Conservation (phyloP, 2,888 invertebrate species). For the Limnephilus rhombicus region DNA sequence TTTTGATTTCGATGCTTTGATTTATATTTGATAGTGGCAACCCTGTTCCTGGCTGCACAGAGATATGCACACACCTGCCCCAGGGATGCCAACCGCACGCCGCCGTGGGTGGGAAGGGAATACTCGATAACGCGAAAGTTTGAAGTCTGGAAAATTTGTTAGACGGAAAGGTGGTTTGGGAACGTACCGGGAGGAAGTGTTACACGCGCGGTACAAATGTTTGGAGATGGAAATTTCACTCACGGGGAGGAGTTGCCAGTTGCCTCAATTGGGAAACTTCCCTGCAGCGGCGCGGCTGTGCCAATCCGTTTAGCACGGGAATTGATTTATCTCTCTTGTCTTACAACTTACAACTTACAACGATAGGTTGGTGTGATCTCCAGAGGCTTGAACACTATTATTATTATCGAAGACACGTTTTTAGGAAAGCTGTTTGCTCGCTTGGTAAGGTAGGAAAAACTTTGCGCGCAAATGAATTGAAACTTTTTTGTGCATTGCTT, state of each 20-base stretch:
- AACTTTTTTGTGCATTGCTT: neutral
- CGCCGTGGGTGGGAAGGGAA: slow-evolving; percentile 12
- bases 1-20: neutral
- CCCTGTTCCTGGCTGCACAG: slow-evolving; percentile 18
- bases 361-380: slow-evolving; percentile 1
- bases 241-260: slow-evolving; percentile 33
- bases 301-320: neutral
- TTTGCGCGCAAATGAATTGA: neutral
- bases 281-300: neutral
- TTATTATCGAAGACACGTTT: neutral
- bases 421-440: neutral
- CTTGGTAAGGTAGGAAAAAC: neutral
- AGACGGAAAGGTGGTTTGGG: slow-evolving; percentile 41
- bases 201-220: slow-evolving; percentile 41
- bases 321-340: slow-evolving; percentile 1
- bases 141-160: slow-evolving; percentile 54
- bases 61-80: slow-evolving; percentile 30
- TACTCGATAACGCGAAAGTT: slow-evolving; percentile 52
- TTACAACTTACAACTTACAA: neutral
- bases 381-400: neutral
- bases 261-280: neutral
- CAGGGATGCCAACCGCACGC: slow-evolving; percentile 40
- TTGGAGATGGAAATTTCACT: slow-evolving; percentile 41
- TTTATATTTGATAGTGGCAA: neutral
- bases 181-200: slow-evolving; percentile 21